A percentile compares a stretch with the other conserved stretches of the same genome.
These are phyloP conservation scores for Asbolus verrucosus DNA, from an alignment of 1,140 invertebrate genomes.

Conservation along the genomic window DNA sequence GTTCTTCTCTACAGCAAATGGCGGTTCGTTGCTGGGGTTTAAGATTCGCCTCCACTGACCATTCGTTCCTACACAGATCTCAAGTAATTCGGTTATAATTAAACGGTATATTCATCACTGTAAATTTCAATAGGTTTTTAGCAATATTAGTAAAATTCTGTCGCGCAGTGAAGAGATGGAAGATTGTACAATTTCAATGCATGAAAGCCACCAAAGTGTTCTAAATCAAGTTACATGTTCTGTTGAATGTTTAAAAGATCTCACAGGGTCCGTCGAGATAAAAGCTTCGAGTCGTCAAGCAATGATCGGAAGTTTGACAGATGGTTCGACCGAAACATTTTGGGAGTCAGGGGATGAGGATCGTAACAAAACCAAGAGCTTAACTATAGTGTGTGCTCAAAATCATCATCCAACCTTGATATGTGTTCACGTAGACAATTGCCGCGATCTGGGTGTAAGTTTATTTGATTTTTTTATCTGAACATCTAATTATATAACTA, in stretches of 20 bases:
- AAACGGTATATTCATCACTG: too few relatives aligned
- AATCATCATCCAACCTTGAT: conserved; percentile 75
- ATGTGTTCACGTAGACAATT: conserved; percentile 93
- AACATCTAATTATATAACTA: neutral
- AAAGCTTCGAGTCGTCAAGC: conserved; percentile 93
- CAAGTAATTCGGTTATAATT: too few relatives aligned
- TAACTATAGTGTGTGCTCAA: conserved; percentile 68
- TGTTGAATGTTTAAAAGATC: conserved; percentile 78
- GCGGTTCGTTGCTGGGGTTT: conserved; percentile 95
- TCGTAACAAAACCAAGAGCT: conserved; percentile 87
- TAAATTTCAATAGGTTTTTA: conserved; percentile 91
- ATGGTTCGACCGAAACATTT: conserved; percentile 97
- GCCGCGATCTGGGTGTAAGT: conserved; percentile 87
- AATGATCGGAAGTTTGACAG: conserved; percentile 92
- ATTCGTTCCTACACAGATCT: conserved; percentile 91
- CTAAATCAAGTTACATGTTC: conserved; percentile 65
- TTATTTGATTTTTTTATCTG: conserved; percentile 5
- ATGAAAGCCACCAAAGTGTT: conserved; percentile 71
- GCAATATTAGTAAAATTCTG: conserved; percentile 95
- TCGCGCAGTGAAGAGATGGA: conserved; percentile 88
- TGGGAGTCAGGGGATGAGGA: conserved; percentile 99
- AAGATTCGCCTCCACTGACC: conserved; percentile 88
- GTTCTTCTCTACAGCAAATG: conserved; percentile 90
- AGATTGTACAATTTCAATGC: conserved; percentile 71
- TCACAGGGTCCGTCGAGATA: conserved; percentile 82